Evolutionary conservation across 2,797 vertebrate genomes (phyloP).

Genomic region (Nasua narica): DNA sequence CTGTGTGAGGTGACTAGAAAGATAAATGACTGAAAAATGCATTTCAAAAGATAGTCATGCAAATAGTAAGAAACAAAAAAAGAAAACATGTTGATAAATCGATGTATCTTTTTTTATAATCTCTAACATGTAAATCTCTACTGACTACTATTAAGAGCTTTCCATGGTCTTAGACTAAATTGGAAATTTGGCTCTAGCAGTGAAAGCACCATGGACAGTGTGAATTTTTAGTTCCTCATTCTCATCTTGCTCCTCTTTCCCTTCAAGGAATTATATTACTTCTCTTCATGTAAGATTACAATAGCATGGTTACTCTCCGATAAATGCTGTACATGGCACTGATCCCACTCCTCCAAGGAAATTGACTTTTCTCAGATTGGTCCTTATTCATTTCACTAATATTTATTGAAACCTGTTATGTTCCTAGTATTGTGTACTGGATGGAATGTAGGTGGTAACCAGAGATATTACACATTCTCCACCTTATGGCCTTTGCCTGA

Average conservation of each 20-base stretch:
- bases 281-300: background rate
- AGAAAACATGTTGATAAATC: background rate
- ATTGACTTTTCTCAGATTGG: background rate
- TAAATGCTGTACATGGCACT: background rate
- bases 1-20: background rate
- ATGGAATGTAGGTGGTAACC: background rate
- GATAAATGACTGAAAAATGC: slow-evolving; percentile 30
- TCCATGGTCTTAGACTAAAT: background rate
- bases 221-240: background rate
- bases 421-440: background rate
- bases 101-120: slow-evolving; percentile 26
- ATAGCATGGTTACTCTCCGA: background rate
- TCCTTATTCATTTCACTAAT: slow-evolving; percentile 17
- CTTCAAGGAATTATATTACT: background rate
- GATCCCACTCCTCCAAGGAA: background rate
- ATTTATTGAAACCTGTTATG: background rate
- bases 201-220: background rate
- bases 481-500: background rate
- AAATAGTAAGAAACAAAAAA: slow-evolving; percentile 21
- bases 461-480: background rate
- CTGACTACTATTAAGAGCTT: slow-evolving; percentile 5
- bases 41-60: slow-evolving; percentile 1
- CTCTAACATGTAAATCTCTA: background rate
- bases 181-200: background rate
- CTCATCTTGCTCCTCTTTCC: background rate